These are phyloP conservation scores for Chrysoperla carnea DNA, from an alignment of 1,140 invertebrate species.

Conservation along the genomic window DNA sequence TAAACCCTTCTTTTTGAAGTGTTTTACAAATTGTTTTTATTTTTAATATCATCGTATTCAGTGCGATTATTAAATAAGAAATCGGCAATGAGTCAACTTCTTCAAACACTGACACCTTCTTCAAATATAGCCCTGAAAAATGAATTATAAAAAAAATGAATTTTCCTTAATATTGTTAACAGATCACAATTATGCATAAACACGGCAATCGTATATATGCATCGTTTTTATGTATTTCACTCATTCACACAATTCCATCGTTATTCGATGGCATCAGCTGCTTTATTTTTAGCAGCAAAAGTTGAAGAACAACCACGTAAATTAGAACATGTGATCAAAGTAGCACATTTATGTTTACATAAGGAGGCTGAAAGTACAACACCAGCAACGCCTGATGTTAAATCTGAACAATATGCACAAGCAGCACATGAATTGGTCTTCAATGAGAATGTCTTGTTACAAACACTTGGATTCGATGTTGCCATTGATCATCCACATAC, in stretches of 20 bases:
- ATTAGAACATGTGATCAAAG: constrained; percentile 88
- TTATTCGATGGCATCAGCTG: constrained; percentile 62
- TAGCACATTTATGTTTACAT: constrained; percentile 66
- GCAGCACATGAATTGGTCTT: constrained; percentile 76
- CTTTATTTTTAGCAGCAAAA: constrained; percentile 91
- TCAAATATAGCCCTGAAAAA: too few species aligned
- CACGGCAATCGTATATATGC: constrained; percentile 97
- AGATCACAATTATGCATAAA: constrained; percentile 83
- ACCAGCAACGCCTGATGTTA: constrained; percentile 39
- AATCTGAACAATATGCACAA: constrained; percentile 44
- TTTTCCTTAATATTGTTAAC: constrained; percentile 8
- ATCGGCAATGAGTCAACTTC: too few species aligned
- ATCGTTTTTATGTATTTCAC: constrained; percentile 92
- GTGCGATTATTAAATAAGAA: too few species aligned
- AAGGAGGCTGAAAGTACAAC: constrained; percentile 30
- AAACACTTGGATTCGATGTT: constrained; percentile 93
- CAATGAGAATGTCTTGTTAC: constrained; percentile 89
- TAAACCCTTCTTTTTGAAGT: too few species aligned
- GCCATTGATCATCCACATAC: constrained; percentile 95
- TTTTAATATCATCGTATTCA: too few species aligned
- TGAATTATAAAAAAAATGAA: too few species aligned
- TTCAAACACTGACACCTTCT: too few species aligned
- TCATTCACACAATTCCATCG: constrained; percentile 73
- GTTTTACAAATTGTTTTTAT: too few species aligned
- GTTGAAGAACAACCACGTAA: constrained; percentile 94